Base-by-base conservation (phyloP, 1,140 invertebrate genomes). In the Papilio aristodemus region DNA sequence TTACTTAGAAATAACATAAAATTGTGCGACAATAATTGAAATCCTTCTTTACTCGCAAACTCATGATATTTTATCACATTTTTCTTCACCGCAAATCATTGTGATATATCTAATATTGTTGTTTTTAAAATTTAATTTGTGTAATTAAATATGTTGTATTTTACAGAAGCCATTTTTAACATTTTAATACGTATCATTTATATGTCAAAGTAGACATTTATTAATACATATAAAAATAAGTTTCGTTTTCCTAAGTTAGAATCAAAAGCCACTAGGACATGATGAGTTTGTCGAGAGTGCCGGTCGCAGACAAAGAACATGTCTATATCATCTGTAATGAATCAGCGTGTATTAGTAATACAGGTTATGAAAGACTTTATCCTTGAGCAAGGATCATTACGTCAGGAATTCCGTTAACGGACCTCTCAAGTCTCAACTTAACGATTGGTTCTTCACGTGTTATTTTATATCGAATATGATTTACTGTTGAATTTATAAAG, bases 351-450 rank as follows among this genome's bases (percentile, higher is more conserved):
- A 37, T 62, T 62, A 62, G 59, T 38, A 62, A 62, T 62, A 62
- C 17, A 62, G 10, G 59, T 62, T 62, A 62, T 36, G 59, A 62
- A 62, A 37, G 59, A 62, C 17, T 36, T 59, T 59, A 38, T 62
- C 59, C 59, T 62, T 62, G 59, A 62, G 36, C 59, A 38, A 38
- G 14, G 36, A 62, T 37, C 59, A 62, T 62, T 62, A 62, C 59
- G 59, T 62, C 32, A 62, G 59, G 59, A 37, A 62, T 62, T 62
- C 59, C 9, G 14, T 62, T 62, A 62, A 19, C 27, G 17, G 59
- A 62, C 27, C 32, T 38, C 58, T 60, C 36, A 39, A 50, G n/a
- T 38, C 58, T 60, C 36, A 39, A 50, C 43, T 50, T 60, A 38
- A 25, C 19, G 59, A 58, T 58, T 36, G 57, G 5, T n/a, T 32